Conservation (phyloP, 1,140 invertebrate species). For the Delia radicum region DNA sequence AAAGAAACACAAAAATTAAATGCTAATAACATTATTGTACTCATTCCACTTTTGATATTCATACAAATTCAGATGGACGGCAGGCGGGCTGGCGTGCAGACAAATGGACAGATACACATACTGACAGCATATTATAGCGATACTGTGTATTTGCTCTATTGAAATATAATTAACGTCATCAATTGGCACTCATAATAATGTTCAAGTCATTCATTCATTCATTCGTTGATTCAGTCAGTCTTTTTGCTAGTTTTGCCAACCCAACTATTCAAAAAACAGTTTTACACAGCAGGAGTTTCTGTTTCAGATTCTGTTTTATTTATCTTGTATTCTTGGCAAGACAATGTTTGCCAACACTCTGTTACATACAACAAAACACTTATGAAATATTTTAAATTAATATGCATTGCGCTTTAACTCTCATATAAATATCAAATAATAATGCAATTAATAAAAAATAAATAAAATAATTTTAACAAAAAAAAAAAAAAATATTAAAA, state of each 20-base stretch:
- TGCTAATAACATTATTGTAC: slow-evolving; percentile 23
- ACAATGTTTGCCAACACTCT: not conserved
- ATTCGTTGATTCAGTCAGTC: not conserved
- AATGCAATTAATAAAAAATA: not conserved
- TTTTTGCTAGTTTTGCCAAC: not conserved
- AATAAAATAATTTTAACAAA: too few species aligned
- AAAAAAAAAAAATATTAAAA: too few species aligned
- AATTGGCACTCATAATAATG: not conserved
- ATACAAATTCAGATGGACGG: not conserved
- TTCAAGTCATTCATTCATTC: not conserved
- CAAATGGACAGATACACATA: too few species aligned
- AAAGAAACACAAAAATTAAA: slow-evolving; percentile 4
- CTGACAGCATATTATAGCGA: too few species aligned
- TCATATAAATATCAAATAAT: not conserved
- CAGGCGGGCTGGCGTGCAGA: not conserved
- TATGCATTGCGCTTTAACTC: not conserved
- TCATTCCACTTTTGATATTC: not conserved
- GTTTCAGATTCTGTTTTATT: not conserved
- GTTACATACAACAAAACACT: not conserved
- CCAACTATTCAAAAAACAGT: not conserved
- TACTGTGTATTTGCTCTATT: too few species aligned
- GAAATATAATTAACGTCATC: slow-evolving; percentile 17
- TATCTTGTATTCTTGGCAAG: not conserved
- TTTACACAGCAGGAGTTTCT: not conserved
- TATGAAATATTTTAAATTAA: slow-evolving; percentile 5